Evolutionary conservation across 2,888 invertebrate genomes (phyloP).

Genomic region (Dynastes hyllus): DNA sequence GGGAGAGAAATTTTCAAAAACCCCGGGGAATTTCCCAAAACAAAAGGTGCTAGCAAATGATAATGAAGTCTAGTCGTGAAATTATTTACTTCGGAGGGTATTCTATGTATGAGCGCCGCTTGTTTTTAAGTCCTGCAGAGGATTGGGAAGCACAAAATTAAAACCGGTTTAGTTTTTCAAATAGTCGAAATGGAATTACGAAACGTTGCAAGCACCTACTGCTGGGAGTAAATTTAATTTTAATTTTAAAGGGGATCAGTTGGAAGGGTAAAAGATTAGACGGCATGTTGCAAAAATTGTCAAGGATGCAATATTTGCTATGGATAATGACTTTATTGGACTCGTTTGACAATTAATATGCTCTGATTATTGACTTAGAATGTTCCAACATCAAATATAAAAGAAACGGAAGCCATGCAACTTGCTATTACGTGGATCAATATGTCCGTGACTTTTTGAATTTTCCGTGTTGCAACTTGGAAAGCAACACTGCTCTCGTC

Average conservation of each 20-base stretch:
- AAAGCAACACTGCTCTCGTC: no score
- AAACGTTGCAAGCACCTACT: conserved; percentile 6
- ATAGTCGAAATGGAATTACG: conserved; percentile 43
- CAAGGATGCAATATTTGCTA: no score
- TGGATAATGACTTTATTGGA: no score
- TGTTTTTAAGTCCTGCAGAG: conserved; percentile 17
- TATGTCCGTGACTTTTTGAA: no score
- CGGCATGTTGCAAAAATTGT: neutral
- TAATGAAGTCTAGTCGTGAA: conserved; percentile 41
- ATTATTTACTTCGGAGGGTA: conserved; percentile 32
- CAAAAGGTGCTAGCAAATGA: conserved; percentile 42
- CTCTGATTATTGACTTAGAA: no score
- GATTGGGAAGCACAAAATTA: conserved; percentile 13
- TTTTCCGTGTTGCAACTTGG: no score
- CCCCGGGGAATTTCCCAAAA: conserved; percentile 25
- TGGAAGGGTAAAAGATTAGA: conserved; percentile 25
- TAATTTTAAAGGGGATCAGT: conserved; percentile 9
- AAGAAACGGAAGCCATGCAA: no score
- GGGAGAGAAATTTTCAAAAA: conserved; percentile 15
- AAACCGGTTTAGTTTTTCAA: conserved; percentile 43
- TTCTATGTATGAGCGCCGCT: neutral
- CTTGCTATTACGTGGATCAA: no score
- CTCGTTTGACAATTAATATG: no score
- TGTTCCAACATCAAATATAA: no score
- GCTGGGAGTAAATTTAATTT: conserved; percentile 36